These are phyloP conservation scores for Brassicogethes aeneus DNA, from an alignment of 2,888 invertebrate genomes.

Conservation along the genomic window DNA sequence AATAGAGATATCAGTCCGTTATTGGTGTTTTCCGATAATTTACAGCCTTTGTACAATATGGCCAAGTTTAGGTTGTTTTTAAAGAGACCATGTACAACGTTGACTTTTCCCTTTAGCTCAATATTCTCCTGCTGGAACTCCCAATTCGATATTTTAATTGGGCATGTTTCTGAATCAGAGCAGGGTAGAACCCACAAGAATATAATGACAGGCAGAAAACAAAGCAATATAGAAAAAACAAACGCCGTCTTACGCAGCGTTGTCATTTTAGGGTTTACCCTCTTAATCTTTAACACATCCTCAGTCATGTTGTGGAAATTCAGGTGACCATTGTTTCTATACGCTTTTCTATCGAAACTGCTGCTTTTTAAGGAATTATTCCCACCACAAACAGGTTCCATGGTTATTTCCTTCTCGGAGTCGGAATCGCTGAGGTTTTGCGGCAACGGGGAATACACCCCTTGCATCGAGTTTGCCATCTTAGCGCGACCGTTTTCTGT, in stretches of 20 bases:
- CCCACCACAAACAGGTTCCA: conserved; percentile 25
- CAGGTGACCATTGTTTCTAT: conserved; percentile 20
- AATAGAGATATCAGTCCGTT: conserved; percentile 48
- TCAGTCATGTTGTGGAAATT: conserved; percentile 23
- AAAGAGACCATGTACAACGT: conserved; percentile 56
- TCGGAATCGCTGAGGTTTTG: conserved; percentile 69
- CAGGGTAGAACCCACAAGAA: conserved; percentile 73
- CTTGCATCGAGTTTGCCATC: conserved; percentile 39
- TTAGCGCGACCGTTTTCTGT: too few species aligned
- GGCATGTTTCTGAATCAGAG: conserved; percentile 58
- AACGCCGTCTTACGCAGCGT: conserved; percentile 59
- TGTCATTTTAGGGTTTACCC: conserved; percentile 47
- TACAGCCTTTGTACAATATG: conserved; percentile 63
- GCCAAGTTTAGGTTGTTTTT: conserved; percentile 62
- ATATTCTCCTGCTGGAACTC: conserved; percentile 58
- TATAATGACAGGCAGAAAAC: conserved; percentile 59
- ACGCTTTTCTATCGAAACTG: conserved; percentile 14
- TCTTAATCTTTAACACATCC: conserved; percentile 24
- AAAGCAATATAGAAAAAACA: conserved; percentile 59
- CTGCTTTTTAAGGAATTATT: conserved; percentile 17
- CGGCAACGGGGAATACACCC: conserved; percentile 65
- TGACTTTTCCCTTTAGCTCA: conserved; percentile 60
- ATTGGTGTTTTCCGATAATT: conserved; percentile 44
- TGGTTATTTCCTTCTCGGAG: conserved; percentile 60
- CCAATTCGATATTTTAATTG: conserved; percentile 58